Evolutionary conservation across 2,113 vertebrate genomes (phyloP).

Genomic region (Ellobius talpinus): DNA sequence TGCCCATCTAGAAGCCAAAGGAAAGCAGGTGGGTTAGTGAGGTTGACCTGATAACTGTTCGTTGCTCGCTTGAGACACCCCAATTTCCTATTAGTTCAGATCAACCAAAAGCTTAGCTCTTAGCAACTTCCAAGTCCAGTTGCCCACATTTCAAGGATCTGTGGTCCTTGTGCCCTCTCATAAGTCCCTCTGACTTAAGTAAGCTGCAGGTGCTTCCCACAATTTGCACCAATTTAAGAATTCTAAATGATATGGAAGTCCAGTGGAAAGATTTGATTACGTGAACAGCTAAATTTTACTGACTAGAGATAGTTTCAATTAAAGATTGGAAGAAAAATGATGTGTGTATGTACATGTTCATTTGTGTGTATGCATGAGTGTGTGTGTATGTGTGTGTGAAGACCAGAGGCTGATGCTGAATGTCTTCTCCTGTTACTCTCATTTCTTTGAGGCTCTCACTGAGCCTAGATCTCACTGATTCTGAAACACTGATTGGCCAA

Average conservation of each 20-base stretch:
- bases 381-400: not conserved
- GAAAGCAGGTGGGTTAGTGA: not conserved
- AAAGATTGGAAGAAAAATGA: not conserved
- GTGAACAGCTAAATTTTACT: not conserved
- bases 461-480: not conserved
- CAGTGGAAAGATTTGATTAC: not conserved
- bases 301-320: not conserved
- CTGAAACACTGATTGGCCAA: not conserved
- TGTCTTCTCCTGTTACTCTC: not conserved
- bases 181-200: not conserved
- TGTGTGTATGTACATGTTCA: not conserved
- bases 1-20: not conserved
- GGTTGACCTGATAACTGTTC: not conserved
- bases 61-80: not conserved
- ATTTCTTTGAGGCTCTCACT: not conserved
- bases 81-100: constrained; percentile 19
- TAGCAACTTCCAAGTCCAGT: not conserved
- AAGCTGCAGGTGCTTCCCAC: not conserved
- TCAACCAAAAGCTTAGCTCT: constrained; percentile 24
- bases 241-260: not conserved
- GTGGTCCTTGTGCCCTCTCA: not conserved
- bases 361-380: not conserved
- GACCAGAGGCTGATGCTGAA: not conserved
- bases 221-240: constrained; percentile 45
- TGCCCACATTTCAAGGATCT: not conserved